Base-by-base conservation (phyloP, 2,888 invertebrate species). In the Eilema caniola region DNA sequence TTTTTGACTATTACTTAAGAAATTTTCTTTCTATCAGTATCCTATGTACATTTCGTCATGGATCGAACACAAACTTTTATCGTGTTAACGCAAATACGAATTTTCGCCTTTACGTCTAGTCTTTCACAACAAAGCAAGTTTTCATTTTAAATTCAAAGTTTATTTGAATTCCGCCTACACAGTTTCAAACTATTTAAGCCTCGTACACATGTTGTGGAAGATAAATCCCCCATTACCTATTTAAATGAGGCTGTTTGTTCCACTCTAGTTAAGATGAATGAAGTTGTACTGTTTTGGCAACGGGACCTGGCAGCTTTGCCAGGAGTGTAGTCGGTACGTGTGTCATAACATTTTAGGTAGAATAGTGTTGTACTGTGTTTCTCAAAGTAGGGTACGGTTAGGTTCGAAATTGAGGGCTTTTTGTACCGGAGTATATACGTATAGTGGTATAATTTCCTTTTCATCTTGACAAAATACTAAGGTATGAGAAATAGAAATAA, bases 211-310 rank as follows among this genome's bases (percentile, higher is more conserved):
- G 59, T 72, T 62, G 11, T 25, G 16, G 16, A 68, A 16, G 16
- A 25, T 61, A 63, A 53, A 53, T 59, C 57, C 53, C 47, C 10
- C 14, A 33, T 25, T 53, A 53, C 10, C n/a, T 61, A 67, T 67
- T 69, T 64, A 25, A 60, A 70, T 67, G 28, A 28, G 16, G 56
- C 64, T 71, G 31, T 59, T 61, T 67, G 68, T 62, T 67, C 47
- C n/a, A 74, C 67, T 66, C 56, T 70, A 76, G 78, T 73, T 5
- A 69, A 60, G 64, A 62, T 69, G 33, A 5, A 33, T 62, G 23
- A 25, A 59, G 24, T 25, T 41, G 31, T 28, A 64, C 14, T 62
- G 23, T 69, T 71, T 74, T 73, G 72, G 70, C 72, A 76, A 67
- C 64, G 33, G 56, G 23, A 61, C 23, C 11, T 20, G 37, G 16